Evolutionary conservation across 1,140 invertebrate genomes (phyloP), one percentile per base, ranked within the genome.

Genomic region (Drosophila ercepeae): DNA sequence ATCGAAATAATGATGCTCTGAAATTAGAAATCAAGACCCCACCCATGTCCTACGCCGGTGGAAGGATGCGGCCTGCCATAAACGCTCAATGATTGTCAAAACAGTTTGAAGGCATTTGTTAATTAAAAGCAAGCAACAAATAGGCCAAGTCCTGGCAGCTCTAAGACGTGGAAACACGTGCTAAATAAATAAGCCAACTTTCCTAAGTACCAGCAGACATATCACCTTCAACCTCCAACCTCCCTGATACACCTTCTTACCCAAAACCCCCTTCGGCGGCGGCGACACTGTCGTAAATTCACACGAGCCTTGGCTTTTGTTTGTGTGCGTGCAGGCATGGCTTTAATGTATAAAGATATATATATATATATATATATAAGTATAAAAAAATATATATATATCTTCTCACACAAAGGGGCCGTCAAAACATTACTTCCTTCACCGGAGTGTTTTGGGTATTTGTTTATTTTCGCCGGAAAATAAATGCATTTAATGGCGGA

Each of bases 401-500:
- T 32, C 9, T 32, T 25, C 39, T 1, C 19, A 21, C 55, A 39
- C 55, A 67, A 63, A 63, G 69, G 36, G 53, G 49, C 68, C 70
- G 69, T 73, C 69, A 73, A 73, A 73, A 74, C 71, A 74, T 74
- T 74, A 42, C 46, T 65, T 58, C 50, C 60, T 19, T 29, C 25
- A 19, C 16, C 63, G 34, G 25, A 46, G 60, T 67, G 60, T 41
- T 51, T 64, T 32, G 64, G 69, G 69, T 61, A 75, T 74, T 74
- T 74, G 71, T 74, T 74, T 74, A 74, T 65, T 74, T 74, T 74
- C 70, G 45, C 71, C 74, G 74, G 71, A 74, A 74, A 74, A 74
- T 74, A 74, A 74, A 74, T 74, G 70, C 70, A 70, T 74, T 74
- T 74, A 74, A 74, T 74, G 70, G 61, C 70, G 71, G 71, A 74